Conservation (phyloP, 2,113 vertebrate genomes). For the Oxyruncus cristatus region DNA sequence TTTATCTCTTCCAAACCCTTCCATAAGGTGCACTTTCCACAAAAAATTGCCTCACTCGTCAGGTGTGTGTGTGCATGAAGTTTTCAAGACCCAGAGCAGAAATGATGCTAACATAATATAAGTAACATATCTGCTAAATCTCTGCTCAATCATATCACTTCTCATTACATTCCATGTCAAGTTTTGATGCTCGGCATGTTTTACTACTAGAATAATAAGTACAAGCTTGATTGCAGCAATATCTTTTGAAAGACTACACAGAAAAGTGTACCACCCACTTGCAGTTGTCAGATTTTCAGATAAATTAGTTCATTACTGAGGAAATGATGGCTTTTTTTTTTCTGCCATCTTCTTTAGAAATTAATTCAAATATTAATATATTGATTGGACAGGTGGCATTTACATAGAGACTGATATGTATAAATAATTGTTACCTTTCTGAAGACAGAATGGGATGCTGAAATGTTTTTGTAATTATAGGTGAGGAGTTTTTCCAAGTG, state of each 20-base stretch:
- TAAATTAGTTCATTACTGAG: constrained; percentile 57
- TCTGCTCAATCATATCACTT: constrained; percentile 28
- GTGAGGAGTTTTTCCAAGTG: not conserved
- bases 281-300: constrained; percentile 59
- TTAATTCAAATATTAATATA: constrained; percentile 65
- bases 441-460: constrained; percentile 1
- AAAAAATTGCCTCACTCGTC: not conserved
- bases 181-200: constrained; percentile 44
- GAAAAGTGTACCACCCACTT: constrained; percentile 50
- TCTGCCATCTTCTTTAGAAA: constrained; percentile 25
- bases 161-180: constrained; percentile 34
- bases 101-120: not conserved
- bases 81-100: not conserved
- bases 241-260: constrained; percentile 45
- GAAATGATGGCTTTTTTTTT: constrained; percentile 29
- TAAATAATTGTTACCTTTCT: constrained; percentile 58
- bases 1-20: not conserved
- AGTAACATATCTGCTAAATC: constrained; percentile 7
- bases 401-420: constrained; percentile 39
- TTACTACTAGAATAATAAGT: constrained; percentile 50
- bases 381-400: constrained; percentile 55
- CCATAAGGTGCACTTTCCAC: not conserved
- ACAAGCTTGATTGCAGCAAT: constrained; percentile 44
- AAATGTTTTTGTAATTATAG: constrained; percentile 19
- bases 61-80: not conserved